phyloP scores from a whole-genome alignment of 2,888 invertebrate species.

The Galeruca laticollis region DNA sequence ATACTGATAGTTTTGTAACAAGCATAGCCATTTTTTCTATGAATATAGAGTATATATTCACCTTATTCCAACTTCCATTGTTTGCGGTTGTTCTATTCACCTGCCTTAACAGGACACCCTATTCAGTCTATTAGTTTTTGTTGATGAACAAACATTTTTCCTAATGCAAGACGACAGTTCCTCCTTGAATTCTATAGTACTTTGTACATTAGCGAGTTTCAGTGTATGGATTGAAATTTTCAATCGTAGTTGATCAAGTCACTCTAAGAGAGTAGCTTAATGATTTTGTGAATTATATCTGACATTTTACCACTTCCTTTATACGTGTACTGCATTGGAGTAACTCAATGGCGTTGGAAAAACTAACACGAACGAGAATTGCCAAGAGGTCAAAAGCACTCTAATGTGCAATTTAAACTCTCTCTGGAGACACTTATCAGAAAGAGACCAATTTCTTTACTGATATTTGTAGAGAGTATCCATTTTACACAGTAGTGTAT shows the following conservation, averaged over 20 bases:
- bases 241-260: background rate
- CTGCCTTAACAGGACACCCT: too few relatives aligned
- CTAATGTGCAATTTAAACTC: background rate
- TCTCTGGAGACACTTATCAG: background rate
- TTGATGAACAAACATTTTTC: too few relatives aligned
- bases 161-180: too few relatives aligned
- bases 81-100: too few relatives aligned
- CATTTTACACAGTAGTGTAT: background rate
- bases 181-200: too few relatives aligned
- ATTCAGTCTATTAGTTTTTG: too few relatives aligned
- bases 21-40: too few relatives aligned
- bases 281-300: background rate
- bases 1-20: too few relatives aligned
- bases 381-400: background rate
- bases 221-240: background rate
- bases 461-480: background rate
- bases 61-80: too few relatives aligned
- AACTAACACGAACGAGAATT: background rate
- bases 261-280: background rate
- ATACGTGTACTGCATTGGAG: background rate
- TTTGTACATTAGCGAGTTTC: too few relatives aligned
- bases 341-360: background rate
- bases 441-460: background rate
- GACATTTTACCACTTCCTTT: background rate
- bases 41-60: too few relatives aligned